Base-by-base conservation (phyloP, 1,140 invertebrate genomes). In the Amphibalanus amphitrite region DNA sequence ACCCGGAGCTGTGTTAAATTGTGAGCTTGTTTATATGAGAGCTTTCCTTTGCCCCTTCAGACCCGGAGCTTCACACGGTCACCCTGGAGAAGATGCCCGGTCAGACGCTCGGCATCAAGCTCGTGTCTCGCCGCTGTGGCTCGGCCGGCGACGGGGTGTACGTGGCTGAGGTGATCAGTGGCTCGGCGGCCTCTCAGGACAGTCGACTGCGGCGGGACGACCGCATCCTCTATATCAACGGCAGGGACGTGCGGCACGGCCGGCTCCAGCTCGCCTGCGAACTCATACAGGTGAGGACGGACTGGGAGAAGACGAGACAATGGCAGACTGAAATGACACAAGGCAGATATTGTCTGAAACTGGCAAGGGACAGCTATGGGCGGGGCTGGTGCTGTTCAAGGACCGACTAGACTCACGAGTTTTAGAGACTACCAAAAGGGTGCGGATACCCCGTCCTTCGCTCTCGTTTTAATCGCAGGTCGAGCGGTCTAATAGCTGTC, bases 171-270 rank as follows among this genome's bases (percentile, higher is more conserved):
- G 75, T 84, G 70, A 79, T 84, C 15, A 78, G 80, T 25, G 80
- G 79, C 17, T 79, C 81, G 72, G 84, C 84, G 30, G 85, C 85
- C 29, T 82, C 82, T 15, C 77, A 79, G 69, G 85, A 87, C 77
- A 83, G 83, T 6, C 78, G 84, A 28, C 77, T 88, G 28, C 79
- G 82, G 76, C 82, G 82, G 28, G 85, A 86, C 47, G 86, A 88
- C 77, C 84, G 86, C 74, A 82, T 88, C 67, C 74, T 84, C 28
- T 81, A 82, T 73, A 82, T 84, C 68, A 84, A 84, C 74, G 79
- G 81, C 13, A 77, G 78, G 47, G 83, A 84, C 75, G 77, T 83
- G 3, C 77, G 79, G 0, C 79, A 80, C 72, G 79, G 79, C 20
- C 76, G 79, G 10, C 79, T 83, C 69, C 81, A 83, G 72, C 77